Evolutionary conservation across 2,113 vertebrate genomes (phyloP), one percentile per base, ranked within the genome.

Genomic region (Onychostoma macrolepis): DNA sequence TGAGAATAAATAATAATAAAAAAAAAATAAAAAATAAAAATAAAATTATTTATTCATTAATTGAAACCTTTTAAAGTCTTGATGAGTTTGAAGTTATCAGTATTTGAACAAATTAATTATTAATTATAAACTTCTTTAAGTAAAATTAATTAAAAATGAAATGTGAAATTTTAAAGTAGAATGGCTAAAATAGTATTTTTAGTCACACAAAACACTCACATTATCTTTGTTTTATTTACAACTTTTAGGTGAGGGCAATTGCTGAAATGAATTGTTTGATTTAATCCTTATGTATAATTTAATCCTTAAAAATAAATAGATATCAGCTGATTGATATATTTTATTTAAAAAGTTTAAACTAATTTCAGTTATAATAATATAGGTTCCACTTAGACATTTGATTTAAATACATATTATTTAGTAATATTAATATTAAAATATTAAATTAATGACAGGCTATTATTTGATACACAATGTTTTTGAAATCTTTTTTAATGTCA

Each of bases 271-370:
- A 24, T 58, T 24, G 6, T 24, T 8, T 53, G 50, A 53, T 19
- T 43, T 24, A 58, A 8, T 56, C 6, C 6, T 56, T 21, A 56
- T 48, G 12, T 17, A 76, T 76, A 3, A 77, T 15, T 77, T 6
- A 61, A 41, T 41, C 12, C 15, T n/a, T 80, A 61, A 80, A 80
- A 80, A 80, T 13, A 36, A n/a, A 61, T n/a, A 61, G 33, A 24
- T 72, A 53, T 9, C 21, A 24, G 24, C 69, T 41, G 21, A 11
- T 72, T 24, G 19, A 30, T 78, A 58, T 58, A 38, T 58, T 80
- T 38, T 2, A 58, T 30, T n/a, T 3, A 19, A 79, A 12, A 12
- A 2, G 7, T 6, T 56, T 78, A 24, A 79, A 24, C 76, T 19
- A 0, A 53, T 78, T 78, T n/a, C 4, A 24, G 30, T 58, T 33